Evolutionary conservation across 2,797 vertebrate species (phyloP).

Genomic region (Columba guinea): DNA sequence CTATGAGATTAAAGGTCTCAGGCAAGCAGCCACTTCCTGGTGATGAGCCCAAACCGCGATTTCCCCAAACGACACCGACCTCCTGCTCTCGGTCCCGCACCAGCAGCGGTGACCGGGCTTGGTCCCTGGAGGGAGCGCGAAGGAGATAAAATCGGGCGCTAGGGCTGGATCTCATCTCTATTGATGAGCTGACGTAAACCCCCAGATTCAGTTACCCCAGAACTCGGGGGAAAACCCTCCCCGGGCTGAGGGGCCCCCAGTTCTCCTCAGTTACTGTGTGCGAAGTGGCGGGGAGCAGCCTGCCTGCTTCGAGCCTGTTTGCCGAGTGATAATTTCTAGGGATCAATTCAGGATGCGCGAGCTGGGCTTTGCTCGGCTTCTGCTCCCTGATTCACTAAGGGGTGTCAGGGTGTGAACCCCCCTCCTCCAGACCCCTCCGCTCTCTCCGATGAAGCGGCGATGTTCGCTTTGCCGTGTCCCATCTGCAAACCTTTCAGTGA

Average conservation of each 20-base stretch:
- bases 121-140: accelerated
- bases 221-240: not conserved
- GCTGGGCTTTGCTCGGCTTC: accelerated
- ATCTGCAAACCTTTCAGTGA: not conserved
- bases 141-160: not conserved
- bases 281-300: not conserved
- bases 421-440: too few relatives aligned
- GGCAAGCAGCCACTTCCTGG: accelerated
- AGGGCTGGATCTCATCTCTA: not conserved
- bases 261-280: not conserved
- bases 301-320: not conserved
- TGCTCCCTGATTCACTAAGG: accelerated
- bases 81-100: not conserved
- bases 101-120: not conserved
- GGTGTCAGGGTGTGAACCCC: not conserved
- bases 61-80: accelerated
- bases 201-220: not conserved
- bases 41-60: not conserved
- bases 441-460: too few relatives aligned
- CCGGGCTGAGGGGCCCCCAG: not conserved
- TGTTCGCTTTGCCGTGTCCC: not conserved
- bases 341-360: not conserved
- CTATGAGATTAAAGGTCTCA: not conserved
- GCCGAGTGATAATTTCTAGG: not conserved
- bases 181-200: constrained; percentile 13